Conservation (phyloP, 2,113 vertebrate genomes). For the Cynocephalus volans region DNA sequence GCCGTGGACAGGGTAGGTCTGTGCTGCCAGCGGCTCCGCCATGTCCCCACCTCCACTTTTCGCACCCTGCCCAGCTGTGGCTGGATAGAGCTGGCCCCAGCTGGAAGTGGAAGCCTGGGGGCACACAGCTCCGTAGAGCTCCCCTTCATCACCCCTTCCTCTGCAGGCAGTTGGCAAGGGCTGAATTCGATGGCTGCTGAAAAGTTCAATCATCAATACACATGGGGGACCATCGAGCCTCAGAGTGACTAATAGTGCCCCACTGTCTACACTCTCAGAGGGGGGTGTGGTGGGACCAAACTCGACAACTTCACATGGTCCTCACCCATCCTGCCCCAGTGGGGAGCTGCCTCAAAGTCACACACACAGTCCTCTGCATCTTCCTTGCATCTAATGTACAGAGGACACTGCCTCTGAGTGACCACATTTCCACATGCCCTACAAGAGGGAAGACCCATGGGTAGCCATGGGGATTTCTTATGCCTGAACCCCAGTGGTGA, state of each 20-base stretch:
- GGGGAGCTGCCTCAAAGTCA: neutral
- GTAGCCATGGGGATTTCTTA: neutral
- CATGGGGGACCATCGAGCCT: neutral
- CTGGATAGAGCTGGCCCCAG: neutral
- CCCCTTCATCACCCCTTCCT: neutral
- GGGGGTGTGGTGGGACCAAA: neutral
- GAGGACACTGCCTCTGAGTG: neutral
- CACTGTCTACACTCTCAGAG: neutral
- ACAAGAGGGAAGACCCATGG: neutral
- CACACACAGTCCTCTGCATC: neutral
- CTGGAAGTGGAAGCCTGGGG: neutral
- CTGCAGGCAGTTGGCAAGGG: conserved; percentile 37
- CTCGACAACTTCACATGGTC: neutral
- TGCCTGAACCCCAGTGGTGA: neutral
- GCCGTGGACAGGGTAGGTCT: neutral
- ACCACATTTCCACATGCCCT: neutral
- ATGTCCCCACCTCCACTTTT: neutral
- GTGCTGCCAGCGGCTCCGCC: neutral
- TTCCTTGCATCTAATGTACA: neutral
- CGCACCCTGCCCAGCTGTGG: neutral
- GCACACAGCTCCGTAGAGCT: neutral
- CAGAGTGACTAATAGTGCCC: neutral
- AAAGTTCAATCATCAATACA: neutral
- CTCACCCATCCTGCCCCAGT: neutral
- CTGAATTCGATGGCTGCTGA: neutral